Base-by-base conservation (phyloP, 2,888 invertebrate species). In the Agriotes lineatus region DNA sequence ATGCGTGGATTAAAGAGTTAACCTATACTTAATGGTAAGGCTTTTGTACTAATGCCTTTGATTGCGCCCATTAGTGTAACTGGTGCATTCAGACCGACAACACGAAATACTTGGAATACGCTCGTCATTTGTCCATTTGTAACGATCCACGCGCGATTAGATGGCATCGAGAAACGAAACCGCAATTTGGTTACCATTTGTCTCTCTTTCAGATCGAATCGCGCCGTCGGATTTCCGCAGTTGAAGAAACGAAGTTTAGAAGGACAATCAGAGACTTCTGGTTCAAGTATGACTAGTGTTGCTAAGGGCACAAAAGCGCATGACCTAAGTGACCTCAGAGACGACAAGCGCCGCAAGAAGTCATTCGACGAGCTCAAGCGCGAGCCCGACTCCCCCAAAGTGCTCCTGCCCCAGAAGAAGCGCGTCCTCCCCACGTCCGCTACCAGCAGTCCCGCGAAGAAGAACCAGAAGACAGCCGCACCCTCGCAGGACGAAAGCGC, bases 211-310 rank as follows among this genome's bases (percentile, higher is more conserved):
- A 84, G 84, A 81, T 81, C 83, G 62, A 82, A 76, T 79, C 83
- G 83, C 67, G 78, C 82, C 52, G 82, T 83, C 75, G 82, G 82
- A 72, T 81, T 82, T 74, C 86, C 90, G 77, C 91, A 91, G 82
- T 87, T 91, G 81, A 90, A 90, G 85, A 92, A 92, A 82, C 86
- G 91, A 82, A 89, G 91, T 83, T 85, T 91, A 78, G 91, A 92
- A 72, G 76, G 80, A 37, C 61, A 60, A 50, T 61, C 56, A 48
- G 56, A 71, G 61, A 65, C 52, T 67, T 67, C 70, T 67, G 69
- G 71, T 68, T 71, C 79, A 61, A 69, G 67, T 44, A 73, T 73
- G 71, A 74, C 70, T 72, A 80, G 76, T 74, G 82, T 82, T 80
- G 78, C 81, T 58, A 78, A 82, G 68, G 75, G 77, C 63, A 77